Percentiles rank a stretch among this genome's conserved stretches.
Conservation (phyloP, 2,888 invertebrate genomes). For the Drosophila robusta region DNA sequence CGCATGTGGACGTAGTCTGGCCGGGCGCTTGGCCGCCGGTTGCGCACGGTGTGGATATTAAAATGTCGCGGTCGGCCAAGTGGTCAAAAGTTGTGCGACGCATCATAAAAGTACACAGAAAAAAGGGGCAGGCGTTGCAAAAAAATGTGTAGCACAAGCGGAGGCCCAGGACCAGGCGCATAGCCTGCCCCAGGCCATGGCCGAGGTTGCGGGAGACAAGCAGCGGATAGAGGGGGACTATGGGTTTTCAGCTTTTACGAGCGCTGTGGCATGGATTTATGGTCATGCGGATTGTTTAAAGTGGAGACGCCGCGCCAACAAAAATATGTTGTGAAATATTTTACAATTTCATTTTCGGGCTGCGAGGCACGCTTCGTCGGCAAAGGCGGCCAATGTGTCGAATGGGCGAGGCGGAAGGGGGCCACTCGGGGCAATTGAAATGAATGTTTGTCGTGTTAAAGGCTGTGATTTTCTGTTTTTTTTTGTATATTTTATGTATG, state of each 20-base stretch:
- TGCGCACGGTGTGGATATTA: constrained; percentile 64
- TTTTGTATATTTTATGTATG: not conserved
- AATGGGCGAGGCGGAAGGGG: constrained; percentile 5
- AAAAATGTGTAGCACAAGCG: constrained; percentile 33
- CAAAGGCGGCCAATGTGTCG: constrained; percentile 45
- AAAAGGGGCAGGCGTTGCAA: constrained; percentile 18
- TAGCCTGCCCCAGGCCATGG: too few species aligned
- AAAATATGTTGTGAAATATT: constrained; percentile 77
- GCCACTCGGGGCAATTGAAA: constrained; percentile 69
- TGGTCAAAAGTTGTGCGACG: constrained; percentile 73
- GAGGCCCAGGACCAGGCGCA: not conserved
- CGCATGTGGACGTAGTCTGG: constrained; percentile 25
- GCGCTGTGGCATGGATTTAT: constrained; percentile 65
- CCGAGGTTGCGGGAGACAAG: constrained; percentile 4
- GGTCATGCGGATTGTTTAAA: constrained; percentile 75
- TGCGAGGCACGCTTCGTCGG: constrained; percentile 31
- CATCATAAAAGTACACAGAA: constrained; percentile 60
- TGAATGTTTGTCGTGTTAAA: constrained; percentile 76
- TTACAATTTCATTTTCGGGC: constrained; percentile 69
- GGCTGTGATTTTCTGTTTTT: constrained; percentile 61
- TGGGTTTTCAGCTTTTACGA: constrained; percentile 44
- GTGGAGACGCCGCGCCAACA: constrained; percentile 66
- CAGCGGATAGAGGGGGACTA: not conserved
- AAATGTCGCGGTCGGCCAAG: constrained; percentile 76
- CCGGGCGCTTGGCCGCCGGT: not conserved